phyloP scores from a whole-genome alignment of 1,140 invertebrate species.

The Nasonia longicornis region DNA sequence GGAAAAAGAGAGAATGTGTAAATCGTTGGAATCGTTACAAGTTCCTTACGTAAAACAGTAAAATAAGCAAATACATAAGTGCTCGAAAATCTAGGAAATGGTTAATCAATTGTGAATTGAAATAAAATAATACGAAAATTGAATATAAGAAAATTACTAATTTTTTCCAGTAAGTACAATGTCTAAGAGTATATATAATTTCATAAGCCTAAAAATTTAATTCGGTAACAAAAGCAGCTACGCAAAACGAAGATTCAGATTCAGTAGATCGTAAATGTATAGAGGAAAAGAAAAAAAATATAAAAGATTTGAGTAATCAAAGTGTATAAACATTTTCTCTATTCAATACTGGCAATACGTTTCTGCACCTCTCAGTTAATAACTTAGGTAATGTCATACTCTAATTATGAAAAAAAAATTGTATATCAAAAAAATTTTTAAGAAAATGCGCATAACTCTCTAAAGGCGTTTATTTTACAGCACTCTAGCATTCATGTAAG shows the following conservation, averaged over 20 bases:
- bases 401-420: conserved; percentile 47
- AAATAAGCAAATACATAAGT: conserved; percentile 8
- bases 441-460: conserved; percentile 65
- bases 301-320: conserved; percentile 37
- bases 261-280: not conserved
- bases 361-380: conserved; percentile 35
- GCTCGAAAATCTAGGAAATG: conserved; percentile 26
- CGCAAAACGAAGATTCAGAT: conserved; percentile 10
- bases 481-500: conserved; percentile 69
- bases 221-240: conserved; percentile 29
- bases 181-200: conserved; percentile 26
- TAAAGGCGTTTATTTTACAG: conserved; percentile 69
- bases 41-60: not conserved
- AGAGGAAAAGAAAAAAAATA: conserved; percentile 34
- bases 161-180: conserved; percentile 28
- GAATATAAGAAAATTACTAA: conserved; percentile 5
- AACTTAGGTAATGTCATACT: conserved; percentile 1
- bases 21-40: not conserved
- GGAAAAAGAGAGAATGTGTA: conserved; percentile 37
- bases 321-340: conserved; percentile 53
- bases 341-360: conserved; percentile 52
- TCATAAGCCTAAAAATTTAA: conserved; percentile 35
- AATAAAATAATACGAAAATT: not conserved
- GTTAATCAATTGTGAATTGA: not conserved
- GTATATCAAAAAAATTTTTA: conserved; percentile 52